A percentile compares a stretch with the other conserved stretches of the same genome.
Evolutionary conservation across 2,113 vertebrate genomes (phyloP).

Genomic region (Poeciliopsis retropinna): DNA sequence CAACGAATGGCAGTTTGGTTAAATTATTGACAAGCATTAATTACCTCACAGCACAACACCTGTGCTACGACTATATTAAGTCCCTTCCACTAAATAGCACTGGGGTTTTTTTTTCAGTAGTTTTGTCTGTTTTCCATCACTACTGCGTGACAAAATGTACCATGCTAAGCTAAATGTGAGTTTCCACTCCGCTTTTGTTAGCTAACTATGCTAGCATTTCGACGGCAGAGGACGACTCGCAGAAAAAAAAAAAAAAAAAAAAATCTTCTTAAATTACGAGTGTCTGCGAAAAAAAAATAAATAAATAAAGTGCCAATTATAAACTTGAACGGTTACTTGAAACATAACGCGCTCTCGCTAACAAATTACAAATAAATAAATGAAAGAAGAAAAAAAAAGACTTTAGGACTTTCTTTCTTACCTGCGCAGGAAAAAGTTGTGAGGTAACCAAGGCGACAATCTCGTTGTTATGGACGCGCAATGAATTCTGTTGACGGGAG

Average conservation of each 20-base stretch:
- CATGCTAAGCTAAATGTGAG: background rate
- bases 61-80: too few species aligned
- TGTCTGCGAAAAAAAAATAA: background rate
- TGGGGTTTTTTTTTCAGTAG: too few species aligned
- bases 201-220: background rate
- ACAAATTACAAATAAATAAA: background rate
- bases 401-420: conserved; percentile 43
- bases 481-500: background rate
- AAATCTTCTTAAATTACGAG: too few species aligned
- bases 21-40: too few species aligned
- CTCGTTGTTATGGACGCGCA: conserved; percentile 30
- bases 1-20: too few species aligned
- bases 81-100: too few species aligned
- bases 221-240: background rate
- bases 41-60: too few species aligned
- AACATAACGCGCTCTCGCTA: background rate
- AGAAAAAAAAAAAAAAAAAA: too few species aligned
- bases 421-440: conserved; percentile 43
- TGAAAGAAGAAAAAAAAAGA: background rate
- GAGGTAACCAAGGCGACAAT: conserved; percentile 28
- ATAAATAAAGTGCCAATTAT: background rate
- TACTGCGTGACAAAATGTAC: too few species aligned
- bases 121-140: too few species aligned
- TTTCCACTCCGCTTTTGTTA: background rate
- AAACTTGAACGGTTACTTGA: background rate